Evolutionary conservation across 2,113 vertebrate genomes (phyloP), one percentile per base, ranked within the genome.

Genomic region (Plestiodon gilberti): DNA sequence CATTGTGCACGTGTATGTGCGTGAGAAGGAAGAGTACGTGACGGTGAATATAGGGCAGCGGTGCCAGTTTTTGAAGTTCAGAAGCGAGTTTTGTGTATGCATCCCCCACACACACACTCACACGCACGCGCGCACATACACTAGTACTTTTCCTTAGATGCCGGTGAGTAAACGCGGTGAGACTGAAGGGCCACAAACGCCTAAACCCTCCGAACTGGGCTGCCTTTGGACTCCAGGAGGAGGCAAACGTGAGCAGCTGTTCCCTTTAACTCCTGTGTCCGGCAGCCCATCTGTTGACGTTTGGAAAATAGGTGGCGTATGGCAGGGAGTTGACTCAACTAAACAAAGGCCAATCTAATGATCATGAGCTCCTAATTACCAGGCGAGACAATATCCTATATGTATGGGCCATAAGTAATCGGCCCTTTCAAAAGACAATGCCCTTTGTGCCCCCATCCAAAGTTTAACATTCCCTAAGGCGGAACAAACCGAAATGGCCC

Each of bases 231-330:
- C 85, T 73, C 87, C 40, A 86, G 84, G 74, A 85, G 75, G 86
- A 87, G 83, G 97, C 94, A 96, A 97, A 95, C 96, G 96, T 96
- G 94, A 97, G 97, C 98, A 99, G 98, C 98, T 99, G 98, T 97
- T 95, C 96, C 97, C 97, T n/a, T 97, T 96, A 97, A 97, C 97
- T 98, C 97, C 92, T 90, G 89, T 91, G 93, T 94, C 96, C 94
- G 90, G 83, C 91, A 92, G 95, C 97, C 98, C 99, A 99, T 99
- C 99, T 99, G 99, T 98, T 99, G 97, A 97, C 95, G 97, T 96
- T 96, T 95, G 92, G 93, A 96, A 97, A 96, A 98, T 97, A 97
- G 97, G 96, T 91, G 94, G 97, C 98, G 98, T 98, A 98, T 98
- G 98, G 98, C 98, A 97, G 97, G 96, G 97, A 98, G 97, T 94